These are phyloP conservation scores for Notolepis coatsorum DNA, from an alignment of 2,797 vertebrate species.

Conservation along the genomic window DNA sequence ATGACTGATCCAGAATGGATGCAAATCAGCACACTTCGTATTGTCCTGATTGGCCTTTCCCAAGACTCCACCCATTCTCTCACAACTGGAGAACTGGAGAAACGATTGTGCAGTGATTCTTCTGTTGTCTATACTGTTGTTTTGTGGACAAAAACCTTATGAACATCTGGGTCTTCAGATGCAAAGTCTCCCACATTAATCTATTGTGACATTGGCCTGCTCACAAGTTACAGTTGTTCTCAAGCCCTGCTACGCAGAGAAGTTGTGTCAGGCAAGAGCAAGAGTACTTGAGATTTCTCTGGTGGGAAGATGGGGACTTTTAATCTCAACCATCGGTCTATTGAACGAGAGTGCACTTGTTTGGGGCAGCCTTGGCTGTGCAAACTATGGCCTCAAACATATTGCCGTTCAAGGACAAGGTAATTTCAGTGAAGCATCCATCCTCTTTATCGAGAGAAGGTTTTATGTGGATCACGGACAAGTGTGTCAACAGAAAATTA, in stretches of 20 bases:
- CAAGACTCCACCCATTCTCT: slow-evolving; percentile 32
- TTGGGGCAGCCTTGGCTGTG: no score
- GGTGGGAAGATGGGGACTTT: no score
- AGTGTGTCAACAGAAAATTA: no score
- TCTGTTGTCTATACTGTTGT: not conserved
- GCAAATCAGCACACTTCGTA: slow-evolving; percentile 15
- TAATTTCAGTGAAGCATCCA: no score
- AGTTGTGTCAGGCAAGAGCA: slow-evolving; percentile 26
- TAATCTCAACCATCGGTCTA: no score
- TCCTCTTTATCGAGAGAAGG: no score
- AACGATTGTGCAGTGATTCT: slow-evolving; percentile 6
- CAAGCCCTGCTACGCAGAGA: slow-evolving; percentile 33
- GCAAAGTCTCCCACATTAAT: slow-evolving; percentile 22
- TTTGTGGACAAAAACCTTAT: not conserved
- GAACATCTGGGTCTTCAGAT: slow-evolving; percentile 22
- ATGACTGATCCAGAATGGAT: no score
- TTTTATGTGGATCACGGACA: no score
- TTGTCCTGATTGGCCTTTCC: slow-evolving; percentile 5
- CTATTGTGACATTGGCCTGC: slow-evolving; percentile 27
- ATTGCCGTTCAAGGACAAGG: no score
- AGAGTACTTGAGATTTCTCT: no score
- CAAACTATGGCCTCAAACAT: no score
- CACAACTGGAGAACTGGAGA: slow-evolving; percentile 37
- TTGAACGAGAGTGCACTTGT: no score
- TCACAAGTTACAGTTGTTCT: slow-evolving; percentile 19